Conservation (phyloP, 2,797 vertebrate species). For the Ibycter americanus region DNA sequence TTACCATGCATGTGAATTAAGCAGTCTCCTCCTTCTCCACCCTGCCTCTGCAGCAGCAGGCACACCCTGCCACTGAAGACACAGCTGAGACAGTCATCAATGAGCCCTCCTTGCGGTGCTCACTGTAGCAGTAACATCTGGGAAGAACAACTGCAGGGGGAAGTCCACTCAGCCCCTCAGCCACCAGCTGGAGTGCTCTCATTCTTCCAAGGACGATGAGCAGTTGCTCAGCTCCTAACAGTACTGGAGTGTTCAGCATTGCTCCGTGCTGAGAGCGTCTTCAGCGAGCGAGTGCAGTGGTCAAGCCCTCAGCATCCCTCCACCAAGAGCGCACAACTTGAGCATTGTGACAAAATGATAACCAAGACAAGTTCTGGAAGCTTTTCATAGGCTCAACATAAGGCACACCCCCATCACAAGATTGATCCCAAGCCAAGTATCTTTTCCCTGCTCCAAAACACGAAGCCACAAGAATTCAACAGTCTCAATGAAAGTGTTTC, state of each 20-base stretch:
- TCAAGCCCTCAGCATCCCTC: background rate
- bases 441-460: background rate
- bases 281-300: background rate
- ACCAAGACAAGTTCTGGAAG: background rate
- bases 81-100: background rate
- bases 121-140: background rate
- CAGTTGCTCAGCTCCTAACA: background rate
- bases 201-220: background rate
- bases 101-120: background rate
- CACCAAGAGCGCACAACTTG: fast-evolving
- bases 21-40: background rate
- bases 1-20: background rate
- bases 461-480: background rate
- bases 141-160: background rate
- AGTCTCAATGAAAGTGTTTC: background rate
- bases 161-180: background rate
- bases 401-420: background rate
- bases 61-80: background rate
- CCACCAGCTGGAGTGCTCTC: background rate
- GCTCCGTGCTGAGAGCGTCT: background rate
- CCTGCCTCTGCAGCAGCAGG: background rate
- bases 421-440: background rate
- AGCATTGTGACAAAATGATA: background rate
- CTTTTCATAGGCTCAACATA: background rate
- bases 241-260: fast-evolving